These are phyloP conservation scores for Antennarius striatus DNA, from an alignment of 2,113 vertebrate species.

Conservation along the genomic window DNA sequence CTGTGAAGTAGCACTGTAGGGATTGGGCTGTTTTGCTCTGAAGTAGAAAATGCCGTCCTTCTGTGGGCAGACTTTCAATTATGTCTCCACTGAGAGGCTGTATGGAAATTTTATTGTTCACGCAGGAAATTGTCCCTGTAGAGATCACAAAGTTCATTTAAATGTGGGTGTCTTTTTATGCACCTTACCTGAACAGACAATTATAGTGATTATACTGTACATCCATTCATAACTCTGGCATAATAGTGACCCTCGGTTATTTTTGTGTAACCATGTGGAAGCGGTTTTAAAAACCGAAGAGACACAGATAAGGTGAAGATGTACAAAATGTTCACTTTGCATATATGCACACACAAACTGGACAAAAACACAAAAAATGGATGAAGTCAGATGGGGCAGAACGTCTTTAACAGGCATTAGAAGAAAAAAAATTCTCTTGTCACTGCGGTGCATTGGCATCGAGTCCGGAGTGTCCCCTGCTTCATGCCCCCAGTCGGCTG, in stretches of 20 bases:
- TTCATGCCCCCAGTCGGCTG: too few species aligned
- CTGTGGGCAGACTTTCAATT: constrained; percentile 41
- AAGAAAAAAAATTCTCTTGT: too few species aligned
- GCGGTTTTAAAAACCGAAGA: neutral
- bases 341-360: too few species aligned
- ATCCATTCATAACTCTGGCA: constrained; percentile 23
- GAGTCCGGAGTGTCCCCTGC: too few species aligned
- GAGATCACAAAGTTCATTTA: constrained; percentile 38
- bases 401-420: too few species aligned
- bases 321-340: too few species aligned
- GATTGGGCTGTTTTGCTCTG: constrained; percentile 9
- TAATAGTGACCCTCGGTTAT: constrained; percentile 3
- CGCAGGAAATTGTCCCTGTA: constrained; percentile 16
- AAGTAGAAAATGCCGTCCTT: constrained; percentile 26
- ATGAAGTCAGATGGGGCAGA: too few species aligned
- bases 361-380: too few species aligned
- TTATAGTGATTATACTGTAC: constrained; percentile 10
- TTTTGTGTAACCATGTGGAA: neutral
- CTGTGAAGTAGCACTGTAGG: constrained; percentile 25
- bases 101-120: constrained; percentile 40
- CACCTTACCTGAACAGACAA: constrained; percentile 21
- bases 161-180: constrained; percentile 41
- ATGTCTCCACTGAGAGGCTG: constrained; percentile 22
- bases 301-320: neutral
- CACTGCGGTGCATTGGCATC: too few species aligned